phyloP scores from a whole-genome alignment of 2,113 vertebrate species.

The Pachyramphus minor region DNA sequence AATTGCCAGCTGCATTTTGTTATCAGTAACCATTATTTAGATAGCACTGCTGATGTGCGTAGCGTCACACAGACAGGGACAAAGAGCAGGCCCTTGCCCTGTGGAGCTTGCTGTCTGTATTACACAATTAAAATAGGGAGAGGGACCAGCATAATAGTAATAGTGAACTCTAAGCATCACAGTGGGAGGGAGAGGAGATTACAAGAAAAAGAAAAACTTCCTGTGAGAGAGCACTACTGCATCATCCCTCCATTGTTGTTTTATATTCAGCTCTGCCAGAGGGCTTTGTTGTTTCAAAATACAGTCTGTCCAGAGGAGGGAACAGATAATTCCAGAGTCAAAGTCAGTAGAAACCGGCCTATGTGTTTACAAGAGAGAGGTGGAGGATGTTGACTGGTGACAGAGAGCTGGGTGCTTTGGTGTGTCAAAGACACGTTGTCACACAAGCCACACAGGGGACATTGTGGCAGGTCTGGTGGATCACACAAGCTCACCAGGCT shows the following conservation, averaged over 20 bases:
- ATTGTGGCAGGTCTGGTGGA: not conserved
- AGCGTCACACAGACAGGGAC: not conserved
- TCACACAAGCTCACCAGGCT: not conserved
- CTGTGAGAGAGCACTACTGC: not conserved
- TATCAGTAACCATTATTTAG: constrained; percentile 60
- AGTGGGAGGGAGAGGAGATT: not conserved
- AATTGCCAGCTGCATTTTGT: constrained; percentile 58
- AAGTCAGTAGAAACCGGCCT: not conserved
- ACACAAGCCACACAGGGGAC: not conserved
- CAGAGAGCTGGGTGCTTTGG: not conserved
- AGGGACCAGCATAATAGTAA: not conserved
- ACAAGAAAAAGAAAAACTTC: constrained; percentile 15
- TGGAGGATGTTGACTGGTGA: not conserved
- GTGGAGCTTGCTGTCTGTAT: not conserved
- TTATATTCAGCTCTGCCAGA: constrained; percentile 1
- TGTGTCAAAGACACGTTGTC: not conserved
- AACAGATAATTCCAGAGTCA: not conserved
- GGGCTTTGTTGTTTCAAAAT: constrained; percentile 28
- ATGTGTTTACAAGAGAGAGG: not conserved
- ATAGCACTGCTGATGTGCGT: constrained; percentile 11
- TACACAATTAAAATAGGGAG: constrained; percentile 10
- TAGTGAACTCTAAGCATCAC: not conserved
- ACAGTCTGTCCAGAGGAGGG: not conserved
- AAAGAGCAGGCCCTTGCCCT: constrained; percentile 18
- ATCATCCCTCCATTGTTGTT: not conserved